Evolutionary conservation across 2,113 vertebrate genomes (phyloP).

Genomic region (Leptobrachium leishanense): DNA sequence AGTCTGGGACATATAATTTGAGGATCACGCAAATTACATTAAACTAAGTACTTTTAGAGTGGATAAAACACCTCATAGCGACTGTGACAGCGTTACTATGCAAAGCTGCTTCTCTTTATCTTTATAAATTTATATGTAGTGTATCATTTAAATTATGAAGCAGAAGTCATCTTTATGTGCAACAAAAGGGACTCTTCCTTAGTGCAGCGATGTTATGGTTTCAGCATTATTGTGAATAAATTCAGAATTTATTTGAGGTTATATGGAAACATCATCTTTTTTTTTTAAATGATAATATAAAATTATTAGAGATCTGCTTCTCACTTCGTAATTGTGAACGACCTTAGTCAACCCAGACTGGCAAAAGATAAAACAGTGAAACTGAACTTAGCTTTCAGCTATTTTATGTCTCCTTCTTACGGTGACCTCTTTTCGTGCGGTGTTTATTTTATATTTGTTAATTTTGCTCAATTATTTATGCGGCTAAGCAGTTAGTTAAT

Average conservation of each 20-base stretch:
- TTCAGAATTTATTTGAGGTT: neutral
- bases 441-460: no score
- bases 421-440: no score
- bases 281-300: neutral
- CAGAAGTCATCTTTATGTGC: neutral
- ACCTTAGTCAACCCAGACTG: neutral
- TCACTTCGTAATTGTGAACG: neutral
- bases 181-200: neutral
- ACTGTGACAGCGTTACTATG: constrained; percentile 19
- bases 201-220: neutral
- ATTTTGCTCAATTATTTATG: no score
- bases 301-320: neutral
- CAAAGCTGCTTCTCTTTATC: constrained; percentile 19
- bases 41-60: constrained; percentile 10
- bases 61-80: constrained; percentile 37
- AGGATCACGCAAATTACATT: constrained; percentile 25
- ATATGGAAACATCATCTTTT: neutral
- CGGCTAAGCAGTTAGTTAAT: no score
- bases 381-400: no score
- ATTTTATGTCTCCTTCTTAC: no score
- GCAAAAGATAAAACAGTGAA: neutral
- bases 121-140: constrained; percentile 1
- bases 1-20: constrained; percentile 27
- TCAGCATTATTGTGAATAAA: neutral
- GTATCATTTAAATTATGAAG: constrained; percentile 9